phyloP scores from a whole-genome alignment of 2,797 vertebrate species.

The Pseudochromis fuscus region DNA sequence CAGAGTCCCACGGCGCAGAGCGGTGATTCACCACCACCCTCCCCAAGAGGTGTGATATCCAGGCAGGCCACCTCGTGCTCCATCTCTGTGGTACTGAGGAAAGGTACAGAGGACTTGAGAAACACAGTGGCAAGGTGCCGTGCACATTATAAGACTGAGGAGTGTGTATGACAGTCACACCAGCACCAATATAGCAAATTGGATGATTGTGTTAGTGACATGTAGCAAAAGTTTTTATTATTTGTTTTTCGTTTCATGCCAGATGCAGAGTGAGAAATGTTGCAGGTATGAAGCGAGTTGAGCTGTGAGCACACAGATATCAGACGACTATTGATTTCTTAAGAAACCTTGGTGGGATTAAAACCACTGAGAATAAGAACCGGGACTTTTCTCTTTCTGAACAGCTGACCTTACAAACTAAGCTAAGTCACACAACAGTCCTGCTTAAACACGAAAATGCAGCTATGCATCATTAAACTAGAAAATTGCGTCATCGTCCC shows the following conservation, averaged over 20 bases:
- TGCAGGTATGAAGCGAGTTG: slow-evolving; percentile 3
- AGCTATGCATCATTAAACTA: no score
- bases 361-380: background rate
- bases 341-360: background rate
- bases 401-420: no score
- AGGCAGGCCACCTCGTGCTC: slow-evolving; percentile 98
- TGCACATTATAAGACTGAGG: background rate
- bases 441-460: no score
- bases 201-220: slow-evolving; percentile 19
- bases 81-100: slow-evolving; percentile 93
- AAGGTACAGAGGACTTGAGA: slow-evolving; percentile 13
- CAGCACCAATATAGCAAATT: background rate
- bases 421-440: no score
- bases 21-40: slow-evolving; percentile 89
- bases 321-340: background rate
- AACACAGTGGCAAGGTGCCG: background rate
- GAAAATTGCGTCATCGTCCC: no score
- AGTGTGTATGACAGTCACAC: background rate
- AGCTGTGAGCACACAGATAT: slow-evolving; percentile 3
- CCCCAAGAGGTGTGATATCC: slow-evolving; percentile 97
- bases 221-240: background rate
- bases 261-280: slow-evolving; percentile 19
- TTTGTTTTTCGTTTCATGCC: slow-evolving; percentile 2
- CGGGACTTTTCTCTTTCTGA: no score
- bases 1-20: slow-evolving; percentile 97